phyloP scores from a whole-genome alignment of 2,797 vertebrate genomes.

The Geotrypetes seraphini region DNA sequence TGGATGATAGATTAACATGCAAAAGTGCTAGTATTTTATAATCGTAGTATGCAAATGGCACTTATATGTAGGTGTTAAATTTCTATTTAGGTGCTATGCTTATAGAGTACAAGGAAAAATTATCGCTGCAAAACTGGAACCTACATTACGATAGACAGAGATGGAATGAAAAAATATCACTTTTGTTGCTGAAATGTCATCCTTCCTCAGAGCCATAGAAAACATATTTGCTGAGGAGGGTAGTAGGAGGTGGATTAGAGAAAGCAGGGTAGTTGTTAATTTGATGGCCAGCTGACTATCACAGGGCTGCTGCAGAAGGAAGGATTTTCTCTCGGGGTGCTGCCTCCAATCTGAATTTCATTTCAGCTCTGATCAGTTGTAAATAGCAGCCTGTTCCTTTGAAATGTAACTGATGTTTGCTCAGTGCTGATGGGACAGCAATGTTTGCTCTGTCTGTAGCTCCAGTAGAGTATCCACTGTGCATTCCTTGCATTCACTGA shows the following conservation, averaged over 20 bases:
- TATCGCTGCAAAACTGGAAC: too few species aligned
- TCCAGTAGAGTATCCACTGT: neutral
- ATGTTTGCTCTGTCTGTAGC: constrained; percentile 37
- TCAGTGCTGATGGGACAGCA: constrained; percentile 32
- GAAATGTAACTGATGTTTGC: constrained; percentile 54
- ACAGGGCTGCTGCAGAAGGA: neutral
- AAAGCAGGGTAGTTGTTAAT: constrained; percentile 3
- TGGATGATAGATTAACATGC: too few species aligned
- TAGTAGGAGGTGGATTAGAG: too few species aligned
- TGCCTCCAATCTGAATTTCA: constrained; percentile 50
- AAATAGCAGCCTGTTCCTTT: constrained; percentile 60
- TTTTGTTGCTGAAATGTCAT: neutral
- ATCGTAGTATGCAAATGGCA: too few species aligned
- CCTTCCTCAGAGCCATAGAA: constrained; percentile 3
- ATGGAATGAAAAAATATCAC: too few species aligned
- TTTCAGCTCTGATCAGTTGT: constrained; percentile 48
- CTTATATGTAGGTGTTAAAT: too few species aligned
- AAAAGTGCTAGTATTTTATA: too few species aligned
- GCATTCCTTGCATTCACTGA: constrained; percentile 13
- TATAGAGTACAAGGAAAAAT: too few species aligned
- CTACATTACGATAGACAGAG: too few species aligned
- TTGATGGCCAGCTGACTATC: constrained; percentile 10
- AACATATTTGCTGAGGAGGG: neutral
- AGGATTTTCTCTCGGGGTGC: constrained; percentile 31
- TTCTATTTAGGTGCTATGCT: too few species aligned